These are phyloP conservation scores for Acrocyrtus sp. DNA, from an alignment of 2,888 invertebrate genomes.

Conservation along the genomic window DNA sequence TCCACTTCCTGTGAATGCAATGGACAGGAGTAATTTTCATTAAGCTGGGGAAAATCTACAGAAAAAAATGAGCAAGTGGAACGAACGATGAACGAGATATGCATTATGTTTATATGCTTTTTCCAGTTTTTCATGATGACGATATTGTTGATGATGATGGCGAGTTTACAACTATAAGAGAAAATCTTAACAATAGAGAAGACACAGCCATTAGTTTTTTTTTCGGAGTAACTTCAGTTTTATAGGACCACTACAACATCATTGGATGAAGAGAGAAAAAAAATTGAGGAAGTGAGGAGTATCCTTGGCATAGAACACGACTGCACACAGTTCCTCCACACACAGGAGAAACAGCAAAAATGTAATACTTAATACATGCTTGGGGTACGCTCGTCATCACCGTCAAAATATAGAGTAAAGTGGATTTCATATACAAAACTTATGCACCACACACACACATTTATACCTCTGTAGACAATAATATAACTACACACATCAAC, in stretches of 20 bases:
- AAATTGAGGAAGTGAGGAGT: constrained; percentile 22
- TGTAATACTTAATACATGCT: constrained; percentile 48
- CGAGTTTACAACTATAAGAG: constrained; percentile 26
- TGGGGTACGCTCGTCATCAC: constrained; percentile 36
- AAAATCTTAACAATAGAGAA: constrained; percentile 38
- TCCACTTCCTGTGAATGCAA: constrained; percentile 49
- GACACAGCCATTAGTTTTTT: constrained; percentile 6
- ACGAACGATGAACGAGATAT: constrained; percentile 34
- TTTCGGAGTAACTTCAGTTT: constrained; percentile 22
- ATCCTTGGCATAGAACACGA: constrained; percentile 25
- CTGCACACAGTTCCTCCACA: constrained; percentile 15
- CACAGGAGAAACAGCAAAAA: constrained; percentile 14
- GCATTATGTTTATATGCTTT: constrained; percentile 30
- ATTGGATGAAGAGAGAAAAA: constrained; percentile 35
- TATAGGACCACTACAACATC: constrained; percentile 27
- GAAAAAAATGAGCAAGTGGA: constrained; percentile 37
- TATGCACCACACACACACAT: constrained; percentile 38
- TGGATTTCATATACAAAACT: constrained; percentile 40
- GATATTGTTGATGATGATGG: constrained; percentile 25
- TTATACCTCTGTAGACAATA: constrained; percentile 18
- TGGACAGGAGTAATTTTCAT: constrained; percentile 60
- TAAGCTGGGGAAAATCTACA: too few relatives aligned
- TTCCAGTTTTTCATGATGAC: too few relatives aligned
- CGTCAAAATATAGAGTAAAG: constrained; percentile 49
- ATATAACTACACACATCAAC: constrained; percentile 40